Base-by-base conservation (phyloP, 2,888 invertebrate genomes). In the Brachynemurus nebulosus region DNA sequence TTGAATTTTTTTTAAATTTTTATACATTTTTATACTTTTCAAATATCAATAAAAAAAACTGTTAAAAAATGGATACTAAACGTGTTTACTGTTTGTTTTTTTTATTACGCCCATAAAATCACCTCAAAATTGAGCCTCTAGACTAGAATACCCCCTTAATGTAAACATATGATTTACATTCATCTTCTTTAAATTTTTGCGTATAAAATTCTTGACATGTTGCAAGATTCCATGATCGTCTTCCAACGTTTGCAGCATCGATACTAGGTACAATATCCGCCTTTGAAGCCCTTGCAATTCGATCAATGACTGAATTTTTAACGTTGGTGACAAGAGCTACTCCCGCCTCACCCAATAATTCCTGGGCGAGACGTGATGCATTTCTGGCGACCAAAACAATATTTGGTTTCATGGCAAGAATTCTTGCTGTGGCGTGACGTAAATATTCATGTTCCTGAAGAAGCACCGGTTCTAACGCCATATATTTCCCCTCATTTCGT, bases 401-500 rank as follows among this genome's bases (percentile, higher is more conserved):
- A 56, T 86, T 78, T 0, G 97, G 93, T 27, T 80, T 77, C 46
- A 92, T 72, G 12, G 85, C 80, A 21, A 78, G 74, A 40, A 96
- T 88, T 53, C 93, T 78, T 1, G 83, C 81, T 4, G 92, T 89
- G 21, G 88, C 84, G 51, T 90, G 82, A 20, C 80, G 72, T 23
- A 92, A 67, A 62, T 89, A 91, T 59, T 91, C 88, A 53, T 79
- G 79, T 62, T 92, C 92, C 72, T 96, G 96, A 67, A 93, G 70
- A 54, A 96, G 72, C 18, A 97, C 83, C 1, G 96, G 95, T 57
- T 97, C 96, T 44, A 98, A 68, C 2, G 93, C 91, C 40, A 93
- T 81, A 48, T 96, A 74, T 59, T 92, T 86, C 11, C 92, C 92
- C 60, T 95, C 92, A 1, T 89, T 86, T 45, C 93, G 70, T 62